phyloP scores from a whole-genome alignment of 2,113 vertebrate species.

The Cebidichthys violaceus region DNA sequence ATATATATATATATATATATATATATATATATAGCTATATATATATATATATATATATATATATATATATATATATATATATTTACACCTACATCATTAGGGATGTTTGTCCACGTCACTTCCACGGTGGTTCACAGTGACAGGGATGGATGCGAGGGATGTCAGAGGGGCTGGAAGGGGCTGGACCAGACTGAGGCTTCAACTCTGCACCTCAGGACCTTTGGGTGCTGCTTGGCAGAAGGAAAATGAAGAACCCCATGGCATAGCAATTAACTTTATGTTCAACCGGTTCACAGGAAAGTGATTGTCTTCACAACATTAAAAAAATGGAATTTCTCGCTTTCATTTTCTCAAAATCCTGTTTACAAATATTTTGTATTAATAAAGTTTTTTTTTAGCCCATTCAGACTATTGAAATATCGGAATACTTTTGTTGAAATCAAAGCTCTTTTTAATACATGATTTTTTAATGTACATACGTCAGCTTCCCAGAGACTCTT shows the following conservation, averaged over 20 bases:
- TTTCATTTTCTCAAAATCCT: background rate
- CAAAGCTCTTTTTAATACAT: background rate
- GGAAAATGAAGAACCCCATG: background rate
- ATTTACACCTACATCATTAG: too few relatives aligned
- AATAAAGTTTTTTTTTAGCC: background rate
- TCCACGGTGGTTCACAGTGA: background rate
- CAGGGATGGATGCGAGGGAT: background rate
- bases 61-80: too few relatives aligned
- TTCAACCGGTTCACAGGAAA: background rate
- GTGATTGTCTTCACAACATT: background rate
- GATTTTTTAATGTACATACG: background rate
- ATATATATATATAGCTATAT: too few relatives aligned
- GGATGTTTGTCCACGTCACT: too few relatives aligned
- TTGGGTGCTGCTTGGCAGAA: background rate
- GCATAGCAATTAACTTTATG: background rate
- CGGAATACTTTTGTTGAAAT: background rate
- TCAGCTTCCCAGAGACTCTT: background rate
- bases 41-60: too few relatives aligned
- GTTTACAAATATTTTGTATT: background rate
- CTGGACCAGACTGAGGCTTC: constrained; percentile 27
- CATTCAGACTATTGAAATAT: background rate
- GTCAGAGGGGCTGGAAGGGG: background rate
- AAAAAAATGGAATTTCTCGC: background rate
- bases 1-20: too few relatives aligned
- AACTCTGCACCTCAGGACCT: constrained; percentile 10